phyloP scores from a whole-genome alignment of 2,797 vertebrate genomes.

The Anableps anableps region DNA sequence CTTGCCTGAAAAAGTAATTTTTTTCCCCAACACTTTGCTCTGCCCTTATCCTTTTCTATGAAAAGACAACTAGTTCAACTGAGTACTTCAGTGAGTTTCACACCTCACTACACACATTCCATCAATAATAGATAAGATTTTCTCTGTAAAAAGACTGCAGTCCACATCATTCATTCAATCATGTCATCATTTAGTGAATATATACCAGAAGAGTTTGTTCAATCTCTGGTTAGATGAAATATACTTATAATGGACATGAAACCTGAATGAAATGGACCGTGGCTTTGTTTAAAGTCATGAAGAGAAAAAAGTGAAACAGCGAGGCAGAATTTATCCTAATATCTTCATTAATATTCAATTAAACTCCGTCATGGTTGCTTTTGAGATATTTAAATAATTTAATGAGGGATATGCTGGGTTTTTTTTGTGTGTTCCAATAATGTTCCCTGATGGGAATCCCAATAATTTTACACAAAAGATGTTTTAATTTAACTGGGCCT shows the following conservation, averaged over 20 bases:
- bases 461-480: background rate
- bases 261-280: too few relatives aligned
- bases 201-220: background rate
- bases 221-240: background rate
- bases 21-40: background rate
- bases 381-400: background rate
- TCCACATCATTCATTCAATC: background rate
- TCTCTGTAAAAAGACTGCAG: background rate
- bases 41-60: background rate
- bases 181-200: background rate
- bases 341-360: constrained; percentile 7
- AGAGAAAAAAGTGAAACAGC: constrained; percentile 6
- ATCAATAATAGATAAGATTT: constrained; percentile 15
- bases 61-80: background rate
- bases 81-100: constrained; percentile 10
- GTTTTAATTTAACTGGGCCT: background rate
- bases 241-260: constrained; percentile 14
- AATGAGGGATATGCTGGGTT: background rate
- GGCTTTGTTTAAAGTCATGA: constrained; percentile 31
- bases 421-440: background rate
- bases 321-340: background rate
- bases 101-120: background rate
- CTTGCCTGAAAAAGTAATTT: background rate
- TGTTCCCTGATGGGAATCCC: background rate
- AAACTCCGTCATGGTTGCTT: background rate